Conservation (phyloP, 2,888 invertebrate genomes). For the Drosophila longiperda region DNA sequence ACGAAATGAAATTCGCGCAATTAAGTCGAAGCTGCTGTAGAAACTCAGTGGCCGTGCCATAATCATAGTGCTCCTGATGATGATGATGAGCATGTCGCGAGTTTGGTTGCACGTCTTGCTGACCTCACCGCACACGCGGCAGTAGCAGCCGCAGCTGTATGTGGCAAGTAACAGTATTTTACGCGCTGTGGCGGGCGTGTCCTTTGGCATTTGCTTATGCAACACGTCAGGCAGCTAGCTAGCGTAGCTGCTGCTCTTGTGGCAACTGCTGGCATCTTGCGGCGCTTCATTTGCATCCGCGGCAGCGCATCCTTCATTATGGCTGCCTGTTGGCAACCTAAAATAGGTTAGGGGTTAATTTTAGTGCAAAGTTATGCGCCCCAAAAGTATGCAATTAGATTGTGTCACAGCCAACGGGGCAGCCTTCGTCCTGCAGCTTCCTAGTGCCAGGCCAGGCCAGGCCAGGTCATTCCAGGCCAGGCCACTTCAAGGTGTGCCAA, state of each 20-base stretch:
- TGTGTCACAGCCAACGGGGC: conserved; percentile 61
- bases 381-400: conserved; percentile 80
- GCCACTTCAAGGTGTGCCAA: conserved; percentile 45
- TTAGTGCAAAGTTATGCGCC: conserved; percentile 81
- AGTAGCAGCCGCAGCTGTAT: conserved; percentile 9
- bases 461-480: not conserved
- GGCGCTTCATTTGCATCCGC: conserved; percentile 76
- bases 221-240: conserved; percentile 19
- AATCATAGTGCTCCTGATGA: conserved; percentile 35
- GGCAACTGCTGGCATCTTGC: conserved; percentile 49
- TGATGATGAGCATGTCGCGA: conserved; percentile 5
- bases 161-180: conserved; percentile 47
- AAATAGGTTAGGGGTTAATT: conserved; percentile 82
- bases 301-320: conserved; percentile 71
- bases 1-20: conserved; percentile 84
- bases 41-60: conserved; percentile 31
- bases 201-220: conserved; percentile 72
- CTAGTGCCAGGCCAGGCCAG: too few species aligned
- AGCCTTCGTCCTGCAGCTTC: conserved; percentile 18
- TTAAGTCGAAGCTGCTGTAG: conserved; percentile 73
- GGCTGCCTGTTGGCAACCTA: conserved; percentile 47
- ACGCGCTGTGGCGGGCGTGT: conserved; percentile 67
- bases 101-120: conserved; percentile 14
- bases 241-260: conserved; percentile 28
- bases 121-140: conserved; percentile 29